Evolutionary conservation across 2,113 vertebrate genomes (phyloP).

Genomic region (Pao palembangensis): DNA sequence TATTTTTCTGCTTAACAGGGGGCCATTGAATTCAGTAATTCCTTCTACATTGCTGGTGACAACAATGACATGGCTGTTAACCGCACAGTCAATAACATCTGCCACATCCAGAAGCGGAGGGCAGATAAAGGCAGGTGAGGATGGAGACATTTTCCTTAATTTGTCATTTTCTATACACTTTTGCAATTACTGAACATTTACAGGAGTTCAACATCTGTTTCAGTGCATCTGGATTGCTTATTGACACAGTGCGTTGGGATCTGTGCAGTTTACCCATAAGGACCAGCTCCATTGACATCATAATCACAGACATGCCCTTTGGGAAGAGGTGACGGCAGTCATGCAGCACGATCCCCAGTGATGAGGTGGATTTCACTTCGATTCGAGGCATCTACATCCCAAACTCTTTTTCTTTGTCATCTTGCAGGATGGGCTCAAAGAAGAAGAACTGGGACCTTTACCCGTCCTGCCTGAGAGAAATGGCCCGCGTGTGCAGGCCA

Average conservation of each 20-base stretch:
- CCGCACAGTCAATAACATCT: constrained; percentile 88
- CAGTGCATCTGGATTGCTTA: constrained; percentile 77
- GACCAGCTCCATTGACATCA: constrained; percentile 85
- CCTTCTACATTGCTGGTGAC: constrained; percentile 91
- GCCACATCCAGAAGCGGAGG: constrained; percentile 83
- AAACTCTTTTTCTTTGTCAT: constrained; percentile 1
- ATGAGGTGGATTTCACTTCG: background rate
- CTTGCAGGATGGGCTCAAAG: constrained; percentile 87
- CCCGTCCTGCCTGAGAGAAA: constrained; percentile 88
- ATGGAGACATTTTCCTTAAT: background rate
- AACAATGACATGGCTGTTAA: constrained; percentile 90
- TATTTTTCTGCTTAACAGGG: constrained; percentile 72
- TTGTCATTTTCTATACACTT: background rate
- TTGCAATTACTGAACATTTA: background rate
- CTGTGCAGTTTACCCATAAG: constrained; percentile 85
- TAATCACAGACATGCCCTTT: constrained; percentile 96
- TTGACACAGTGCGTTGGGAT: constrained; percentile 91
- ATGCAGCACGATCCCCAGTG: background rate
- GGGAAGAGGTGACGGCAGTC: constrained; percentile 85
- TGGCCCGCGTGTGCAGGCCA: constrained; percentile 88
- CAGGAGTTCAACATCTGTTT: background rate
- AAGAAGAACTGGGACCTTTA: constrained; percentile 98
- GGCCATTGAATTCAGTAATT: constrained; percentile 83
- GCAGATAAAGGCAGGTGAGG: constrained; percentile 75
- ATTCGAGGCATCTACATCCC: background rate